Evolutionary conservation across 1,140 invertebrate species (phyloP).

Genomic region (Drosophila malerkotliana): DNA sequence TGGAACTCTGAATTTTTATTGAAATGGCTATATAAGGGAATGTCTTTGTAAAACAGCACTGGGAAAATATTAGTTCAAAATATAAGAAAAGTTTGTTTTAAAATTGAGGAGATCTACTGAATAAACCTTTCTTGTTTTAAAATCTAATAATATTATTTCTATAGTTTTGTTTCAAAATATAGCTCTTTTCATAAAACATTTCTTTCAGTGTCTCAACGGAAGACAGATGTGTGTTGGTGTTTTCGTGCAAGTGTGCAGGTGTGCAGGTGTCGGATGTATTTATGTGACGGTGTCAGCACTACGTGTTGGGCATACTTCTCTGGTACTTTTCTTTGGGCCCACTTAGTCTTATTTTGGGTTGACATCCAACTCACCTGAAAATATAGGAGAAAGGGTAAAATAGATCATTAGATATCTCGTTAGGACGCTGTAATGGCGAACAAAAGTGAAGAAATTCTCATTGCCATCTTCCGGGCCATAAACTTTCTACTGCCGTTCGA

Average conservation of each 20-base stretch:
- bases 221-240: conserved; percentile 22
- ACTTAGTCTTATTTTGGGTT: conserved; percentile 22
- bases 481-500: conserved; percentile 38
- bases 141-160: too few species aligned
- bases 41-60: conserved; percentile 35
- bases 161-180: neutral
- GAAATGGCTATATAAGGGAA: conserved; percentile 54
- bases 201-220: conserved; percentile 5
- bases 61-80: neutral
- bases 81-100: too few species aligned
- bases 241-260: conserved; percentile 4
- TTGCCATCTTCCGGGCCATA: conserved; percentile 30
- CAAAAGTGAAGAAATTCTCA: conserved; percentile 20
- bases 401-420: conserved; percentile 50
- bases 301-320: conserved; percentile 55
- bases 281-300: conserved; percentile 42
- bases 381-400: conserved; percentile 29
- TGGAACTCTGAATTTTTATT: conserved; percentile 60
- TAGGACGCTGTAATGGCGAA: conserved; percentile 23
- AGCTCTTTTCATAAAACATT: neutral
- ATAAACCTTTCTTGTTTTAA: too few species aligned
- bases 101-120: too few species aligned
- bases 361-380: conserved; percentile 68
- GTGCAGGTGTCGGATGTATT: conserved; percentile 4
- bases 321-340: conserved; percentile 27